Base-by-base conservation (phyloP, 2,113 vertebrate species). In the Salvelinus fontinalis region DNA sequence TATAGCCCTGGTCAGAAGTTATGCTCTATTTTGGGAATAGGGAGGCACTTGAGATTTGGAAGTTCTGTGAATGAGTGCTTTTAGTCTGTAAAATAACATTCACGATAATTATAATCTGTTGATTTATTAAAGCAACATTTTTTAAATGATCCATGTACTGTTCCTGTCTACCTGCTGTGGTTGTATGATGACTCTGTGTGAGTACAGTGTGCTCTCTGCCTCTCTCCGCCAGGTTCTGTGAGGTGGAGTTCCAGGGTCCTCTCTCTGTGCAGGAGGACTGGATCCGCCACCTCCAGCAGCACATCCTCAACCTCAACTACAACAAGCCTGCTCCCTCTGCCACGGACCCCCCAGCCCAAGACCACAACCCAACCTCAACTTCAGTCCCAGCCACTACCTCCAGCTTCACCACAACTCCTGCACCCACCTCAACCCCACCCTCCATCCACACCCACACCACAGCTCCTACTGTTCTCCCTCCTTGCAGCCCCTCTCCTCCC, bases 241-340 rank as follows among this genome's bases (percentile, higher is more conserved):
- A 98, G 86, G 95, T 97, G 89, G 95, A 98, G 86, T 99, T 99
- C 88, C 96, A 97, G 16, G 97, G 97, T 0, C 97, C 97, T 0
- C 94, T 98, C 74, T 98, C 97, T 3, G 95, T 98, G 85, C 97
- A 99, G 90, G 96, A 98, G 90, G 95, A 98, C 80, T 99, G 97
- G 97, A 95, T 99, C 74, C 88, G 97, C 67, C 97, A 99, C 86
- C 95, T 99, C 39, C 97, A 98, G 84, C 95, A 96, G 86, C 97
- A 99, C 92, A 99, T 99, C 90, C 90, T 97, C 87, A 96, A 97
- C 77, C 97, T 97, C 92, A 97, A 97, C 91, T 99, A 97, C 89
- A 95, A 93, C 86, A 97, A 96, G 89, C 84, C 87, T 0, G 91
- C 93, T 57, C 87, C 92, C 0, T 82, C 86, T 49, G 88, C 87